Base-by-base conservation (phyloP, 2,888 invertebrate genomes). In the Drosophila kokeensis region DNA sequence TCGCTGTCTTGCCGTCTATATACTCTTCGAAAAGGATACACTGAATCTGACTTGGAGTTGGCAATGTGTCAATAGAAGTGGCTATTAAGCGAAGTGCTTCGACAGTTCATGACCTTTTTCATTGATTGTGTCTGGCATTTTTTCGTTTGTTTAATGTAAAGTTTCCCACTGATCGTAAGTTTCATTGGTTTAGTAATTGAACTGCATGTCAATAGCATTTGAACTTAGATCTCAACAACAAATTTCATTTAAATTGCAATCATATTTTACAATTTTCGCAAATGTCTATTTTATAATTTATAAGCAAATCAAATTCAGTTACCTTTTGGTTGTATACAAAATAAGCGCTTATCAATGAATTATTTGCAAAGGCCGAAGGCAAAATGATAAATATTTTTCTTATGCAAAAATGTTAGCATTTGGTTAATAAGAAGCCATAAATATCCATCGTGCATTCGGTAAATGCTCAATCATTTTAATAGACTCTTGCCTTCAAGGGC, bases 381-480 rank as follows among this genome's bases (percentile, higher is more conserved):
- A 38, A 73, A 54, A 59, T 69, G 49, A 68, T 53, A 72, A 69
- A 70, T 69, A 55, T 59, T 55, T 50, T 69, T 55, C 49, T 52
- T 62, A 62, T 69, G 52, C 69, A 53, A 34, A 49, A 59, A 40
- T 61, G 21, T 40, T 53, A 69, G 60, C 60, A 53, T 60, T 73
- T 69, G 27, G 24, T 60, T 65, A 65, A 70, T 63, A 42, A 50
- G 29, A 30, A 54, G 59, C 63, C 42, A 66, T 79, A 69, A 66
- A 70, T 79, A 53, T 63, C 21, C 52, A 53, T 54, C 60, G 57
- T 27, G 66, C 40, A 62, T 79, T 76, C 52, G 69, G 62, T 45
- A 68, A 75, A 78, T 79, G 78, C 80, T 72, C 64, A 72, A 79
- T 79, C 72, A 75, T 72, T 76, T 76, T 73, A 69, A 79, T 80